These are phyloP conservation scores for Unio delphinus DNA, from an alignment of 2,888 invertebrate species.

Conservation along the genomic window DNA sequence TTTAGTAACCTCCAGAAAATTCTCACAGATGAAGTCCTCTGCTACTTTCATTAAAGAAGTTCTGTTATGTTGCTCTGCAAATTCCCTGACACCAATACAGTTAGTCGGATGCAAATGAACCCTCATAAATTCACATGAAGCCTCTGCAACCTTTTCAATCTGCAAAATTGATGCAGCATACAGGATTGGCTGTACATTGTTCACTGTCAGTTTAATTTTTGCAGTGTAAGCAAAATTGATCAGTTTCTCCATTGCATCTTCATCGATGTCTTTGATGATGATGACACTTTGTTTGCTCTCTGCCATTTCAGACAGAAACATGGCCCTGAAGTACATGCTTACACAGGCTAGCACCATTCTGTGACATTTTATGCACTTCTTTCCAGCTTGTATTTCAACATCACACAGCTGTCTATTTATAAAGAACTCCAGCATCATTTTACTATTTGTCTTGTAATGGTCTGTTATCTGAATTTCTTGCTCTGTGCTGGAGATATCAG, in stretches of 20 bases:
- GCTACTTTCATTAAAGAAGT: slow-evolving; percentile 64
- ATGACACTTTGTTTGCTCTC: slow-evolving; percentile 63
- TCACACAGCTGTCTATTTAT: slow-evolving; percentile 67
- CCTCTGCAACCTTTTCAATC: slow-evolving; percentile 71
- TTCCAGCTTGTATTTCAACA: slow-evolving; percentile 61
- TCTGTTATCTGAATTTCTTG: no score
- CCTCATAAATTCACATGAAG: slow-evolving; percentile 73
- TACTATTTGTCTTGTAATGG: slow-evolving; percentile 43
- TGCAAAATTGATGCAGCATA: slow-evolving; percentile 73
- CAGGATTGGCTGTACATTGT: slow-evolving; percentile 72
- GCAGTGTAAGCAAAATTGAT: slow-evolving; percentile 73
- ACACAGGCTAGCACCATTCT: slow-evolving; percentile 71
- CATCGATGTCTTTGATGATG: slow-evolving; percentile 69
- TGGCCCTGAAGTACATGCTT: slow-evolving; percentile 72
- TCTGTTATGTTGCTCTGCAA: slow-evolving; percentile 72
- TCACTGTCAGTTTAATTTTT: slow-evolving; percentile 67
- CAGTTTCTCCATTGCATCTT: slow-evolving; percentile 64
- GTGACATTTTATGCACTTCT: slow-evolving; percentile 68
- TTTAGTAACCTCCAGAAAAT: slow-evolving; percentile 64
- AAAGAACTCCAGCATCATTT: slow-evolving; percentile 58
- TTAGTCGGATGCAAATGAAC: slow-evolving; percentile 71
- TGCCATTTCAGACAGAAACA: slow-evolving; percentile 72
- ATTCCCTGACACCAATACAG: slow-evolving; percentile 71
- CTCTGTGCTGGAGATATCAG: no score
- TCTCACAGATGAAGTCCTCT: slow-evolving; percentile 64